These are phyloP conservation scores for Philopotamus ludificatus DNA, from an alignment of 1,140 invertebrate species.

Conservation along the genomic window DNA sequence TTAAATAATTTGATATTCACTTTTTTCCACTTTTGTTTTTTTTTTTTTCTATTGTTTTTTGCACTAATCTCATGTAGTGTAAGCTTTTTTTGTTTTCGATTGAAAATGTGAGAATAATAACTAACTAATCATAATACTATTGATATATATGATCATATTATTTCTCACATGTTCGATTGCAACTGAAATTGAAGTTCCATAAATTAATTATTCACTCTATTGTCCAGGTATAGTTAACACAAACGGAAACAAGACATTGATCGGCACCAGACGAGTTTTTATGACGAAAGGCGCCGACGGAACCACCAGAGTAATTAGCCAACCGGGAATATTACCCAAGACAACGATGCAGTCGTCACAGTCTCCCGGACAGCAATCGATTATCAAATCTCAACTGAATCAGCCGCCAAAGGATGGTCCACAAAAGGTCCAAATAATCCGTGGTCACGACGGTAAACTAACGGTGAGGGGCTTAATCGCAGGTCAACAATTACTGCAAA, in stretches of 20 bases:
- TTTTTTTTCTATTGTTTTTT: no score
- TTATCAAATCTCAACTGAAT: conserved; percentile 43
- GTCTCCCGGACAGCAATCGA: conserved; percentile 43
- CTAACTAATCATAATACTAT: no score
- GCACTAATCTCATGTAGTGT: no score
- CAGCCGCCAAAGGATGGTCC: conserved; percentile 52
- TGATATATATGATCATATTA: no score
- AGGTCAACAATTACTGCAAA: conserved; percentile 90
- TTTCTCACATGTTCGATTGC: no score
- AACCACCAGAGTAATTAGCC: conserved; percentile 70
- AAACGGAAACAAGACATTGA: conserved; percentile 65
- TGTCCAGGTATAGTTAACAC: no score
- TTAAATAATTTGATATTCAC: no score
- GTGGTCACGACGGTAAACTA: conserved; percentile 85
- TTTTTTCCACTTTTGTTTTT: no score
- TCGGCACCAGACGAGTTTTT: conserved; percentile 70
- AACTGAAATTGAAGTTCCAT: no score
- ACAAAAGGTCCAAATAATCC: conserved; percentile 87
- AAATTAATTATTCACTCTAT: no score
- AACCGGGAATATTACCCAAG: conserved; percentile 46
- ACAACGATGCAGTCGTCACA: conserved; percentile 41
- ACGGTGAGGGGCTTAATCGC: conserved; percentile 88
- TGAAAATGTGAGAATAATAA: no score
- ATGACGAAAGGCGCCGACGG: conserved; percentile 82
- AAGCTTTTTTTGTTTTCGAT: no score